A percentile compares a stretch with the other conserved stretches of the same genome.
Conservation (phyloP, 2,797 vertebrate species). For the Malacoctenus gilli region DNA sequence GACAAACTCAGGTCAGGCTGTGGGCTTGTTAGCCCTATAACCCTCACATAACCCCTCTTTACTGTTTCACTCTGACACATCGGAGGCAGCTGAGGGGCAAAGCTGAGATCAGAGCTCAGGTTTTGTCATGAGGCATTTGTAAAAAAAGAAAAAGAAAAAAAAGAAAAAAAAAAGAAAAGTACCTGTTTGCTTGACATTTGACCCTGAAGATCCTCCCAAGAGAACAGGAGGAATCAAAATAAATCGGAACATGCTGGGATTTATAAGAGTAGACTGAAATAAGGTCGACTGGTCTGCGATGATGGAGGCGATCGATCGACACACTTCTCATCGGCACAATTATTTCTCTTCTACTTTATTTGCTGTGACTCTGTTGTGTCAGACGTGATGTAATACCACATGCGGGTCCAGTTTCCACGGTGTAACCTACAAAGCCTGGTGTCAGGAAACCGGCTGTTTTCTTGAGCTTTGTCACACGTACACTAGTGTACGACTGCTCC, state of each 20-base stretch:
- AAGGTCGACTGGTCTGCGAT: too few relatives aligned
- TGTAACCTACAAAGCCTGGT: slow-evolving; percentile 5
- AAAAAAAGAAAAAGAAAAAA: slow-evolving; percentile 31
- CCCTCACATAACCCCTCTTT: slow-evolving; percentile 76
- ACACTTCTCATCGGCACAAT: slow-evolving; percentile 1
- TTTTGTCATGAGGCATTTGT: slow-evolving; percentile 48
- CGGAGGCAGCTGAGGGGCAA: slow-evolving; percentile 43
- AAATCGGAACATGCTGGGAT: neutral
- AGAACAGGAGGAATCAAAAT: slow-evolving; percentile 6
- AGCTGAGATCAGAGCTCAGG: slow-evolving; percentile 33
- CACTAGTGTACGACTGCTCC: slow-evolving; percentile 31
- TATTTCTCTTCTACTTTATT: slow-evolving; percentile 24
- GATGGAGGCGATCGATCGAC: slow-evolving; percentile 7
- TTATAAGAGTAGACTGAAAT: too few relatives aligned
- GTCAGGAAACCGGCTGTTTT: slow-evolving; percentile 18
- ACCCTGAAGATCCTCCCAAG: slow-evolving; percentile 30
- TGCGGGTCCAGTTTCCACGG: slow-evolving; percentile 4
- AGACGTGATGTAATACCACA: slow-evolving; percentile 25
- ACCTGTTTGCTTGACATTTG: slow-evolving; percentile 41
- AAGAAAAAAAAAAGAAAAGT: slow-evolving; percentile 32
- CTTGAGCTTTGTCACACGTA: slow-evolving; percentile 22
- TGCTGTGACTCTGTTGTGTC: slow-evolving; percentile 9
- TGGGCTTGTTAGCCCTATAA: slow-evolving; percentile 75
- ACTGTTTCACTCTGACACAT: slow-evolving; percentile 64
- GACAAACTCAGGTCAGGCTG: slow-evolving; percentile 78